Conservation (phyloP, 30 jellyfish, hydroid and myxozoan species). For the Pelagia noctiluca region DNA sequence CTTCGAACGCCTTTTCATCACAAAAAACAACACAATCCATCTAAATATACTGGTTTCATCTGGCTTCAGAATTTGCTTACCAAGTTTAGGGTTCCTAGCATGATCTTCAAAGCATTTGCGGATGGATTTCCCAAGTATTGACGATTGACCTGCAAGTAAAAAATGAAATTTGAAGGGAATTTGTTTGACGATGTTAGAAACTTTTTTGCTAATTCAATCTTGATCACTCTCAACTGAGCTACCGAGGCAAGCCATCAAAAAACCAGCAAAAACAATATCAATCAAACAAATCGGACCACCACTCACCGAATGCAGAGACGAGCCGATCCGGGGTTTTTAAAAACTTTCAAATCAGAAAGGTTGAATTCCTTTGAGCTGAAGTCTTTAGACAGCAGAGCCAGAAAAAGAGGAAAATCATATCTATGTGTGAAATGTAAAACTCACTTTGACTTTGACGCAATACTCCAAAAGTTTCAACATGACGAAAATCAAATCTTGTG, state of each 20-base stretch:
- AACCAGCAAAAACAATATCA: no score
- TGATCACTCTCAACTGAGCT: no score
- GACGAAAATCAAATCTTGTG: slow-evolving; percentile 78
- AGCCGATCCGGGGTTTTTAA: no score
- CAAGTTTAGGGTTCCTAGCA: slow-evolving; percentile 91
- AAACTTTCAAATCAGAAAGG: no score
- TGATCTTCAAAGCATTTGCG: slow-evolving; percentile 80
- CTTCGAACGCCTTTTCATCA: no score
- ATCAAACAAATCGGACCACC: no score
- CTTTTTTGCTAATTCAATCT: no score
- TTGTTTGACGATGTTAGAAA: no score
- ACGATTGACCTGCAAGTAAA: slow-evolving; percentile 67
- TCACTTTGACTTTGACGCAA: slow-evolving; percentile 94
- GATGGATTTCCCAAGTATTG: slow-evolving; percentile 89
- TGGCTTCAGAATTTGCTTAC: slow-evolving; percentile 23
- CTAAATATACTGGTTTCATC: neutral
- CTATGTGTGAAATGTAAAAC: neutral
- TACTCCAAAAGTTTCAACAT: slow-evolving; percentile 88
- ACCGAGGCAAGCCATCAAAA: no score
- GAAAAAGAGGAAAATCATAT: neutral
- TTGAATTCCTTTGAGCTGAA: no score
- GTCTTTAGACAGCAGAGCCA: no score
- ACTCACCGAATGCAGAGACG: no score
- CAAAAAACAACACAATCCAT: neutral
- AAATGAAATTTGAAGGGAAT: neutral